A percentile compares a stretch with the other conserved stretches of the same genome.
Conservation (phyloP, 2,888 invertebrate genomes). For the Mesoligia furuncula region DNA sequence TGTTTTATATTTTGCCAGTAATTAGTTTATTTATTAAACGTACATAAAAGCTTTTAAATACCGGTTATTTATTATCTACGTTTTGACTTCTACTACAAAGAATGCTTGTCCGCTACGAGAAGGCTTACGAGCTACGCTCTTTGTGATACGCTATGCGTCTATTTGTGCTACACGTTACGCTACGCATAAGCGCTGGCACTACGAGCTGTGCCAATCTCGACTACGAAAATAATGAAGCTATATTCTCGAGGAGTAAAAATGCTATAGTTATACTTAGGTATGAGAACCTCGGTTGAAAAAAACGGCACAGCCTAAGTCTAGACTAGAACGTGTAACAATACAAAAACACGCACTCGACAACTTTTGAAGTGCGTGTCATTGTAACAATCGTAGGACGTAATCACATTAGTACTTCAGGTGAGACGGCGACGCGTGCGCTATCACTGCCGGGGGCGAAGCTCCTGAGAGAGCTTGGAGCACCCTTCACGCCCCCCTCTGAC, state of each 20-base stretch:
- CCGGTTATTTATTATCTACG: neutral
- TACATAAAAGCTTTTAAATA: neutral
- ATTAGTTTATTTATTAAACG: neutral
- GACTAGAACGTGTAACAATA: constrained; percentile 47
- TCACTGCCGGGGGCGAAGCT: constrained; percentile 70
- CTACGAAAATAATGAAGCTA: neutral
- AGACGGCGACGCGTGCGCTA: constrained; percentile 77
- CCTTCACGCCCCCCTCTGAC: constrained; percentile 68
- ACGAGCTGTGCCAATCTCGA: neutral
- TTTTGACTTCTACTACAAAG: neutral
- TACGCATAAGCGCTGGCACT: neutral
- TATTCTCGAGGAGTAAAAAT: neutral
- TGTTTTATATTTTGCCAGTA: neutral
- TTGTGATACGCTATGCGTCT: neutral
- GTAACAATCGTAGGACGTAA: constrained; percentile 67
- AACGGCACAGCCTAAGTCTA: constrained; percentile 37
- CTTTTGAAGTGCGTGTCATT: constrained; percentile 66
- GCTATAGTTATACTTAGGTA: neutral
- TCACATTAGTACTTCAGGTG: constrained; percentile 71
- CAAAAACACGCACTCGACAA: constrained; percentile 51
- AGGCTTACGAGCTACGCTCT: neutral
- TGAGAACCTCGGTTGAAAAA: neutral
- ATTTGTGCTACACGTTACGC: neutral
- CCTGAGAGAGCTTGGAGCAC: constrained; percentile 63
- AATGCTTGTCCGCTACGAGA: neutral